Percentiles rank a stretch among this genome's conserved stretches.
phyloP scores from a whole-genome alignment of 2,797 vertebrate genomes.

The Novumbra hubbsi region DNA sequence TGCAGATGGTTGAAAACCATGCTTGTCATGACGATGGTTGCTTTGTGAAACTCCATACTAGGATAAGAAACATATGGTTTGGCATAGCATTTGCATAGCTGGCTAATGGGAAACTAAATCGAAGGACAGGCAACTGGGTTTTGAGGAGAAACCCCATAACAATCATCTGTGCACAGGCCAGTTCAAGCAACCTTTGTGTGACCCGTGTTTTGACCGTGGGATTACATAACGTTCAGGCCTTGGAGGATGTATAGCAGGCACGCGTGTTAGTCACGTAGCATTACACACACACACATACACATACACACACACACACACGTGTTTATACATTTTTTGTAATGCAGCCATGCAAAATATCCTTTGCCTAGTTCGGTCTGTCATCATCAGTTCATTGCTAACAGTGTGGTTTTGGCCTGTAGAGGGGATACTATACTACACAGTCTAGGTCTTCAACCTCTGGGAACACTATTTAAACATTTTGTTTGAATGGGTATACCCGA shows the following conservation, averaged over 20 bases:
- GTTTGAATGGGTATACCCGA: no score
- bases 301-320: conserved; percentile 4
- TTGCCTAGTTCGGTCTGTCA: conserved; percentile 1
- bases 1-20: no score
- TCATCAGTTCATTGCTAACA: conserved; percentile 30
- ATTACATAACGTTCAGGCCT: conserved; percentile 50
- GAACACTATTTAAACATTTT: no score
- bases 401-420: conserved; percentile 11
- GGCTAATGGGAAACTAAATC: no score
- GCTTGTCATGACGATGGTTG: no score
- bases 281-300: not conserved
- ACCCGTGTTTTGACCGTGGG: not conserved
- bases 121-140: no score
- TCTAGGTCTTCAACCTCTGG: not conserved
- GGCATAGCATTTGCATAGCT: no score
- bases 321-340: not conserved
- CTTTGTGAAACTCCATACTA: no score
- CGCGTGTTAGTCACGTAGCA: conserved; percentile 27
- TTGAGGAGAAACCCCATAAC: no score
- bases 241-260: conserved; percentile 13
- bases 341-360: conserved; percentile 39
- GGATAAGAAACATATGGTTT: no score
- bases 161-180: not conserved
- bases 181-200: not conserved
- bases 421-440: not conserved